phyloP scores from a whole-genome alignment of 2,888 invertebrate genomes.

The Cosmia trapezina region DNA sequence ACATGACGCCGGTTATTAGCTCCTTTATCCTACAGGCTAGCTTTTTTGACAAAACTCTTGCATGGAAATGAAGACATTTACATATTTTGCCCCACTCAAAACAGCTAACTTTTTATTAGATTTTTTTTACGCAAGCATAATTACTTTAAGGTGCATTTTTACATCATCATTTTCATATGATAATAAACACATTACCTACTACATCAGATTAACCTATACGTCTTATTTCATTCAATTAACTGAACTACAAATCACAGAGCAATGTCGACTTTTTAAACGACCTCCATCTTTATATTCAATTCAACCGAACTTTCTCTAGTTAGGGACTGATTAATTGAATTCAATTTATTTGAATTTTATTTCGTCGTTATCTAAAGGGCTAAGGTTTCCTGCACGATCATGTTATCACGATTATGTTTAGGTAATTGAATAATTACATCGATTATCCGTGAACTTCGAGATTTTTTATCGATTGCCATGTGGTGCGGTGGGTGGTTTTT shows the following conservation, averaged over 20 bases:
- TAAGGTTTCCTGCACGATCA: conserved; percentile 39
- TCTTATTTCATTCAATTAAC: neutral
- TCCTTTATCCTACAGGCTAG: conserved; percentile 6
- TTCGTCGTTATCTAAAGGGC: conserved; percentile 46
- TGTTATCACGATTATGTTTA: conserved; percentile 24
- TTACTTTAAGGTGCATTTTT: neutral
- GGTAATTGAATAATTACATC: conserved; percentile 42
- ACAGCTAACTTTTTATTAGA: neutral
- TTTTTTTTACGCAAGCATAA: neutral
- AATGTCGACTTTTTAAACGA: conserved; percentile 17
- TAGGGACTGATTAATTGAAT: conserved; percentile 53
- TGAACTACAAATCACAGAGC: conserved; percentile 14
- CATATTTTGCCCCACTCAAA: conserved; percentile 24
- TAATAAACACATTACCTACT: neutral
- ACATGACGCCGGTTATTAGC: conserved; percentile 19
- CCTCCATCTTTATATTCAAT: conserved; percentile 41
- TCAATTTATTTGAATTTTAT: conserved; percentile 59
- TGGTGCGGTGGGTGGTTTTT: neutral
- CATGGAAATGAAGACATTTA: conserved; percentile 44
- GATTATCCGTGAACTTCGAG: conserved; percentile 38
- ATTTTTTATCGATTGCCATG: conserved; percentile 25
- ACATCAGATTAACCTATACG: neutral
- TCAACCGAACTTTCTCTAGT: conserved; percentile 59
- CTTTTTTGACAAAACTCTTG: conserved; percentile 25
- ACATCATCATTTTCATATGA: neutral